Percentiles rank a stretch among this genome's conserved stretches.
These are phyloP conservation scores for Himalopsyche anomala DNA, from an alignment of 2,888 invertebrate species.

Conservation along the genomic window DNA sequence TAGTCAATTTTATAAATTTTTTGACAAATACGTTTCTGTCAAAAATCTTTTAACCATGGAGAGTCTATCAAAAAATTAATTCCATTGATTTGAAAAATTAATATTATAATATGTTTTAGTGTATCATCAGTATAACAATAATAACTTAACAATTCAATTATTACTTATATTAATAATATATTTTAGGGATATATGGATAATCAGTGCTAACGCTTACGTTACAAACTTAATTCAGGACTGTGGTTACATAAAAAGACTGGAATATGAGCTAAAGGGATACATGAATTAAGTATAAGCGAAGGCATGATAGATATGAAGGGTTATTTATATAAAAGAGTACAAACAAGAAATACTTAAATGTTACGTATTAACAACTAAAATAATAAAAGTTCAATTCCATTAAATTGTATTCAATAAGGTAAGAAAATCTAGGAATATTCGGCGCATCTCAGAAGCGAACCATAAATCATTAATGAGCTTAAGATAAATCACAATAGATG, in stretches of 20 bases:
- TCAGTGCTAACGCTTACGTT: constrained; percentile 30
- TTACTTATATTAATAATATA: neutral
- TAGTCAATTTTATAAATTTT: too few relatives aligned
- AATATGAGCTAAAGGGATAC: constrained; percentile 1
- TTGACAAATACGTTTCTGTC: too few relatives aligned
- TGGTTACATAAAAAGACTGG: constrained; percentile 5
- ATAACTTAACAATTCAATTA: constrained; percentile 6
- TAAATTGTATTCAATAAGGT: constrained; percentile 8
- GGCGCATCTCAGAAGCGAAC: neutral
- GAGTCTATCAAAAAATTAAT: neutral
- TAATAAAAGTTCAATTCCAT: neutral
- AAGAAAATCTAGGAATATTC: neutral
- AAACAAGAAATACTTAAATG: neutral
- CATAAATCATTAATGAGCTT: neutral
- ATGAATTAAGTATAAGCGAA: neutral
- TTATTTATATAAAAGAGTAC: neutral
- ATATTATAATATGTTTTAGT: neutral
- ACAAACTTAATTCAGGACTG: constrained; percentile 1
- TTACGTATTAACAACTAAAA: neutral
- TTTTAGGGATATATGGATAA: constrained; percentile 26
- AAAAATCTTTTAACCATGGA: too few relatives aligned
- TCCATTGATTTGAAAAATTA: neutral
- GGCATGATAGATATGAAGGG: neutral
- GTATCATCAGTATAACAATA: neutral
- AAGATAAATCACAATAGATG: neutral